These are phyloP conservation scores for Lithobates pipiens DNA, from an alignment of 2,797 vertebrate genomes.

Conservation along the genomic window DNA sequence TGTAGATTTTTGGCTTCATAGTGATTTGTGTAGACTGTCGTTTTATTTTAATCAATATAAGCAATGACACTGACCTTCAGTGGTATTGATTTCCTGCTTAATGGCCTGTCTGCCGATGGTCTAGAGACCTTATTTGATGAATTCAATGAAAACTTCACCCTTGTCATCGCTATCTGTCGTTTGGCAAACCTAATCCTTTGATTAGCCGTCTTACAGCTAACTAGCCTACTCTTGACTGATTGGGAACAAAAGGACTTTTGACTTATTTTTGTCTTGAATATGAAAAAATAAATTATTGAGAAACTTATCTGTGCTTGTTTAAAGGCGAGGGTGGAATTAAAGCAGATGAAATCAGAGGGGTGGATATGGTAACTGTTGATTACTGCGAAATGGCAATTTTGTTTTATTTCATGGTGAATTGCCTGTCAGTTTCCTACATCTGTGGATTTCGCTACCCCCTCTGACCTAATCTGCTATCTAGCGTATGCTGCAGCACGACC, in stretches of 20 bases:
- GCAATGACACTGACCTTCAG: slow-evolving; percentile 10
- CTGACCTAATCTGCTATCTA: not conserved
- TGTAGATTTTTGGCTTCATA: not conserved
- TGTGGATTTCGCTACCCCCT: not conserved
- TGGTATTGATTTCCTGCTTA: slow-evolving; percentile 15
- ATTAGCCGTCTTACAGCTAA: not conserved
- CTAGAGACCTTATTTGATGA: not conserved
- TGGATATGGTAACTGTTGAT: not conserved
- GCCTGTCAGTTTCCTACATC: not conserved
- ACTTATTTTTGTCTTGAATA: not conserved
- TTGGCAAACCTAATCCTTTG: not conserved
- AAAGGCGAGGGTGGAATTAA: not conserved
- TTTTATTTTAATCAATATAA: slow-evolving; percentile 24
- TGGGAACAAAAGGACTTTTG: not conserved
- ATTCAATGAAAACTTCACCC: not conserved
- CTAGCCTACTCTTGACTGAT: not conserved
- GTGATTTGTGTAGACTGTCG: not conserved
- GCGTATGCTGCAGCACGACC: not conserved
- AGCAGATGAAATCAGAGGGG: not conserved
- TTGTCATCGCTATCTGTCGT: not conserved
- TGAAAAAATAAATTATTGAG: not conserved
- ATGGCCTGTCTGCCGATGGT: not conserved
- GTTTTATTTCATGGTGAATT: not conserved
- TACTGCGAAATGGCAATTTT: not conserved
- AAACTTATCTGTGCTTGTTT: not conserved